These are phyloP conservation scores for Xiphorhynchus elegans DNA, from an alignment of 2,113 vertebrate genomes.

Conservation along the genomic window DNA sequence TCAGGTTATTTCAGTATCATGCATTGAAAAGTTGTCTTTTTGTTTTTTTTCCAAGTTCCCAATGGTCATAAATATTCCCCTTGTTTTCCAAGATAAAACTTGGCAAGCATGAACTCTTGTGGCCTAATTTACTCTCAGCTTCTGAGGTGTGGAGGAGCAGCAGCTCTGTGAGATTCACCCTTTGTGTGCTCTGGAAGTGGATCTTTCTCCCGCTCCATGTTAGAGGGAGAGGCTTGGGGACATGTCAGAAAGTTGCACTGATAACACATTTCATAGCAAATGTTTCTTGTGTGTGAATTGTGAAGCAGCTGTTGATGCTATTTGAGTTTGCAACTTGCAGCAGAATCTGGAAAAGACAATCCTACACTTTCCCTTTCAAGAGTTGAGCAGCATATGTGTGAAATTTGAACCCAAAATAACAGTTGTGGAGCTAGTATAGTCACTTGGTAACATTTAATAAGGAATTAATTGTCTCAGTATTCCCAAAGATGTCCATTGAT, in stretches of 20 bases:
- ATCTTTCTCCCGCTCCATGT: background rate
- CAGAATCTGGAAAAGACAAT: background rate
- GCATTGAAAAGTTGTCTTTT: background rate
- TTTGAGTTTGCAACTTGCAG: background rate
- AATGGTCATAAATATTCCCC: background rate
- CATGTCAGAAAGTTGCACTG: background rate
- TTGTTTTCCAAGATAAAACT: constrained; percentile 41
- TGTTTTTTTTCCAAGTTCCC: background rate
- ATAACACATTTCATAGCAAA: background rate
- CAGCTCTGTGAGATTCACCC: background rate
- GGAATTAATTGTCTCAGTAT: background rate
- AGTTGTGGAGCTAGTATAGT: background rate
- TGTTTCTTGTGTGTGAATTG: background rate
- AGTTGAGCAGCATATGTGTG: background rate
- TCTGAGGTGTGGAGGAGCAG: background rate
- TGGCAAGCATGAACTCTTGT: background rate
- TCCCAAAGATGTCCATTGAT: background rate
- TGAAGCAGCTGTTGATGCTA: background rate
- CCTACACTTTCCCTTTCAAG: background rate
- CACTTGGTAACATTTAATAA: background rate
- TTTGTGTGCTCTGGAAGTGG: background rate
- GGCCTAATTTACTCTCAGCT: background rate
- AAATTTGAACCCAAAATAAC: background rate
- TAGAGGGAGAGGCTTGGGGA: background rate
- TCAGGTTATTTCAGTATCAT: background rate